Base-by-base conservation (phyloP, 1,140 invertebrate genomes). In the Brachystomella parvula region DNA sequence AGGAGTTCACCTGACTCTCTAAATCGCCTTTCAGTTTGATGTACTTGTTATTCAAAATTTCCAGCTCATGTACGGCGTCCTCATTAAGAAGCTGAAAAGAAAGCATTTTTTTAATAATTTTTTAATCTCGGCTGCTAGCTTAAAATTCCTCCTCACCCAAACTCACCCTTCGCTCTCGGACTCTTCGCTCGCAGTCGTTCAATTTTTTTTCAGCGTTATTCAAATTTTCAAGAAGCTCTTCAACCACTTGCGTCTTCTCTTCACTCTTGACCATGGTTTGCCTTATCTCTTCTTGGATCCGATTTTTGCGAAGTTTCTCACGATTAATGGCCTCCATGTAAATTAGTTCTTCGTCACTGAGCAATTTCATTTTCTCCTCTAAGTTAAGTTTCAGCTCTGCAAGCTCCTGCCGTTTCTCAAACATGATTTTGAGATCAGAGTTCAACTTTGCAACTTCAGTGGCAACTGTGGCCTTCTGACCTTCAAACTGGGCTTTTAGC, bases 291-390 rank as follows among this genome's bases (percentile, higher is more conserved):
- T 47, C 32, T 47, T 61, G 59, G 29, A 70, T 17, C 9, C 33
- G 26, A 17, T 66, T 28, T 21, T 67, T 66, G 57, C 69, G 24
- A 3, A 6, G 32, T 12, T 53, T 64, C 47, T 70, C 65, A 21
- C 65, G 19, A 3, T 47, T 1, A 31, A 67, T 63, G 2, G 61
- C 69, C 35, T 71, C 62, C 21, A 3, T 29, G 21, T 64, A 49
- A 1, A 47, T 61, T 1, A 30, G 29, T 12, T 29, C 57, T 31
- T 68, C 66, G n/a, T 64, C 44, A 12, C 24, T 56, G 9, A 49
- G 44, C 21, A 64, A 61, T 29, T 33, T 24, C 9, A 64, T 44
- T 47, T 31, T 24, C 24, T 63, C 66, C 6, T 64, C 39, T 35
- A 62, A 32, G 12, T 39, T 39, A 31, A 39, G 21, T 56, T 57